Conservation (phyloP, 2,888 invertebrate genomes). For the Diarsia dahlii region DNA sequence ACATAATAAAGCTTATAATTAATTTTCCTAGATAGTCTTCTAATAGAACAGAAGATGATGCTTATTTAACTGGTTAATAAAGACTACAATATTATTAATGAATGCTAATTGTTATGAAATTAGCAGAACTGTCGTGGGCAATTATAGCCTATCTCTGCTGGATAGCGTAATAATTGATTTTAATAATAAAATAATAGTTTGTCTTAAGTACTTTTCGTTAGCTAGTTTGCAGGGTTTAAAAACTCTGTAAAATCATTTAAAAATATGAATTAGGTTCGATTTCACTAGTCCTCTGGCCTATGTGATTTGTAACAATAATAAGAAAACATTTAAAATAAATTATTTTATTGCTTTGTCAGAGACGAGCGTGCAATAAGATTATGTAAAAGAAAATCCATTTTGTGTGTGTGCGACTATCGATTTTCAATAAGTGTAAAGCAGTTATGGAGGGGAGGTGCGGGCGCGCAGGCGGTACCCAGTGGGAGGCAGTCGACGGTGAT, state of each 20-base stretch:
- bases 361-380: not conserved
- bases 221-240: not conserved
- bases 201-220: too few relatives aligned
- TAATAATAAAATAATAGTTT: too few relatives aligned
- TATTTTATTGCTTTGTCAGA: not conserved
- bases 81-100: conserved; percentile 70
- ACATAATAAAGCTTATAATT: not conserved
- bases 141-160: conserved; percentile 76
- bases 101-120: conserved; percentile 82
- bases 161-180: conserved; percentile 58
- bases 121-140: conserved; percentile 74
- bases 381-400: conserved; percentile 21
- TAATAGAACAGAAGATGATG: conserved; percentile 6
- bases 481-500: conserved; percentile 85
- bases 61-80: conserved; percentile 64
- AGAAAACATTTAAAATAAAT: not conserved
- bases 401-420: conserved; percentile 64
- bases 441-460: conserved; percentile 70
- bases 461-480: conserved; percentile 78
- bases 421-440: conserved; percentile 71
- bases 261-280: not conserved
- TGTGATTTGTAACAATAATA: not conserved
- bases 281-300: not conserved
- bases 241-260: conserved; percentile 3
- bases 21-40: not conserved